phyloP scores from a whole-genome alignment of 2,888 invertebrate genomes.

The Pterostichus niger region DNA sequence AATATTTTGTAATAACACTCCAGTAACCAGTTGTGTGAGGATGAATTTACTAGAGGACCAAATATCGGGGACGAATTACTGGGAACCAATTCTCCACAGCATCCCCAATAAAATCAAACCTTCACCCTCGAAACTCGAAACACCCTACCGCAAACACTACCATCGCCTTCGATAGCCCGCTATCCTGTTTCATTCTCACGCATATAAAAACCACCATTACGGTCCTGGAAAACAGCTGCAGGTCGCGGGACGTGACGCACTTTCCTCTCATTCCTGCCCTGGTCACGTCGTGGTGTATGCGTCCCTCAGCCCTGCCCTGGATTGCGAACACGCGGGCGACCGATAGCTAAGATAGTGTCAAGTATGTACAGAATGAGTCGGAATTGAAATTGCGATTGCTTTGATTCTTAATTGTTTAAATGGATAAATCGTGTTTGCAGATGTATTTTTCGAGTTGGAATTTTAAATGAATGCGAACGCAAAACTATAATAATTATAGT shows the following conservation, averaged over 20 bases:
- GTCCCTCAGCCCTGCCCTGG: background rate
- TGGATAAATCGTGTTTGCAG: slow-evolving; percentile 22
- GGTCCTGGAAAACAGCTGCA: slow-evolving; percentile 37
- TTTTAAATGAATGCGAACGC: background rate
- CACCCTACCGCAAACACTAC: background rate
- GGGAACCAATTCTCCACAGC: no score
- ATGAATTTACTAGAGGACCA: no score
- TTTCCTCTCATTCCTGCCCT: slow-evolving; percentile 19
- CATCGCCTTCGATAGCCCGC: background rate
- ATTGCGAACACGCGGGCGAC: background rate
- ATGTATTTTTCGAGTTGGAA: background rate
- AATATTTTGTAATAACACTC: no score
- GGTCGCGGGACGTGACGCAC: slow-evolving; percentile 24
- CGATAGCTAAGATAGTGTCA: background rate
- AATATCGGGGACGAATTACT: no score
- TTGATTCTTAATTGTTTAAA: slow-evolving; percentile 41
- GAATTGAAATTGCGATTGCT: slow-evolving; percentile 21
- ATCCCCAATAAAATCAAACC: slow-evolving; percentile 6
- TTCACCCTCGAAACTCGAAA: background rate
- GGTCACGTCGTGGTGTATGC: slow-evolving; percentile 5
- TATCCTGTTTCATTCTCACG: slow-evolving; percentile 18
- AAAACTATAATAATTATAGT: no score
- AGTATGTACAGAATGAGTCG: slow-evolving; percentile 21
- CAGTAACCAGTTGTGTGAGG: no score
- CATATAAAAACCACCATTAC: slow-evolving; percentile 23